Base-by-base conservation (phyloP, 2,113 vertebrate species). In the Perca fluviatilis region DNA sequence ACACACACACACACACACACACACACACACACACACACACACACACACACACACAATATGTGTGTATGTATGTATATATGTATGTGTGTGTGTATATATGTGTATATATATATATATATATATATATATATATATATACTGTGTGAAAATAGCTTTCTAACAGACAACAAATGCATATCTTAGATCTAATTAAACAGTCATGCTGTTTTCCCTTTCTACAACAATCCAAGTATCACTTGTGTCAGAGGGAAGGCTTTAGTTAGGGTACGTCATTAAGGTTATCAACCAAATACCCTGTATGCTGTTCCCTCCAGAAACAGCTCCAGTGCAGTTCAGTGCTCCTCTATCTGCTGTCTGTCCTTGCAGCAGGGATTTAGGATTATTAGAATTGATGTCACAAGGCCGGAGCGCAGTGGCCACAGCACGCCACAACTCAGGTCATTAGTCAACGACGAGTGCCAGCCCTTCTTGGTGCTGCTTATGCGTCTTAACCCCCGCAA, bases 341-440 rank as follows among this genome's bases (percentile, higher is more conserved):
- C 46, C 25, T 40, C 56, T 86, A 51, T 89, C 77, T 71, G 73
- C 86, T 21, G 77, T 73, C 49, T 60, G 88, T 89, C 82, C 75
- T 87, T 79, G 81, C 85, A 88, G 74, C 66, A n/a, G 80, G 57
- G 86, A 72, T 72, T 74, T 11, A 5, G 80, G 78, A 89, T 88
- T 90, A 87, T 88, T 91, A 86, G 88, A 90, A 90, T 88, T 83
- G 79, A 90, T 88, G 87, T 91, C 88, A 88, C 79, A 58, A 80
- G 77, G 85, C 80, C 14, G 1, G 65, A 84, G 77, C 72, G 4
- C 67, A 60, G 61, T 74, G 85, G 77, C 78, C 82, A 75, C 72
- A 64, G 70, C 74, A 25, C 57, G 77, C 78, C 82, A 75, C 72
- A 64, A 67, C 74, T 23, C 57, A 2, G 84, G 65, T 90, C 90